phyloP scores from a whole-genome alignment of 2,797 vertebrate species.

The Diceros bicornis region DNA sequence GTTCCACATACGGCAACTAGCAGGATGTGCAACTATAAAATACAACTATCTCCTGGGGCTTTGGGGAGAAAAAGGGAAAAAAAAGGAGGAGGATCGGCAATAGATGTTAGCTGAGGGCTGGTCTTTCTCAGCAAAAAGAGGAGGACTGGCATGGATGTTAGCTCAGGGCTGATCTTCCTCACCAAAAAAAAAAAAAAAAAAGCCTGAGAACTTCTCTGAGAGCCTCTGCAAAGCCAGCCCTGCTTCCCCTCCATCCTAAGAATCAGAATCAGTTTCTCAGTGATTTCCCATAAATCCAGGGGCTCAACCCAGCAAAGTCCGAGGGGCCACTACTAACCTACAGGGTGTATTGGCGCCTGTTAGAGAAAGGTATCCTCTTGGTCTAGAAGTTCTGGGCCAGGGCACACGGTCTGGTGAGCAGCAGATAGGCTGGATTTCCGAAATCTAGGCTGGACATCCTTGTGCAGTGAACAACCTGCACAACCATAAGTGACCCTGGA shows the following conservation, averaged over 20 bases:
- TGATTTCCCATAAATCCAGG: neutral
- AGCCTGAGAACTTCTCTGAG: neutral
- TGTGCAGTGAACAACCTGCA: neutral
- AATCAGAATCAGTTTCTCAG: slow-evolving; percentile 22
- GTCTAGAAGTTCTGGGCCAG: neutral
- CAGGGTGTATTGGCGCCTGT: neutral
- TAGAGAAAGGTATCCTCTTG: neutral
- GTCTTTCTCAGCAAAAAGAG: too few species aligned
- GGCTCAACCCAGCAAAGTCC: neutral
- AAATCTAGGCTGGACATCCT: neutral
- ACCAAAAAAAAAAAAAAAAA: too few species aligned
- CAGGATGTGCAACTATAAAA: too few species aligned
- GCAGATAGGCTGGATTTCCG: neutral
- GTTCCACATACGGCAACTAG: too few species aligned
- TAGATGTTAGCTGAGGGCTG: too few species aligned
- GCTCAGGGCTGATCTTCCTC: too few species aligned
- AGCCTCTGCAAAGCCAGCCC: neutral
- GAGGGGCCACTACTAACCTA: neutral
- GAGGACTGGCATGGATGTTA: too few species aligned
- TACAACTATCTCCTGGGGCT: too few species aligned
- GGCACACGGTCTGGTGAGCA: neutral
- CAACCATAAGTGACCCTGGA: neutral
- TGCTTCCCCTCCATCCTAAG: neutral
- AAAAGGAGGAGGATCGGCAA: too few species aligned
- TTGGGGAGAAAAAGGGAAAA: too few species aligned